Base-by-base conservation (phyloP, 53 echinoderm and acorn worm species). In the Patiria pectinifera region DNA sequence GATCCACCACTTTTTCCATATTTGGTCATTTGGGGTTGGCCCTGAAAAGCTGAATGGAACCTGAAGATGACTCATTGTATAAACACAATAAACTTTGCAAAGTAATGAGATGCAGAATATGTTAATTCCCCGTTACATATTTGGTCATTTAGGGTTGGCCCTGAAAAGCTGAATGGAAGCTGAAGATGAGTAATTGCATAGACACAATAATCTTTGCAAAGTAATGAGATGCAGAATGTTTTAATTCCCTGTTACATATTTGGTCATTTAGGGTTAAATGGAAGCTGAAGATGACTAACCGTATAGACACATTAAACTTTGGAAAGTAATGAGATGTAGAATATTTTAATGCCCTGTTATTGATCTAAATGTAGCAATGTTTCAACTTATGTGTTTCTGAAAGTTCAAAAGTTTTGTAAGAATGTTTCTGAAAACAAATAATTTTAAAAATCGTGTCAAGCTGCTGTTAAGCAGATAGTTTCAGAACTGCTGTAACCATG, bases 401-500 rank as follows among this genome's bases (percentile, higher is more conserved):
- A 35, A 35, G 35, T 35, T 35, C 35, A 35, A 35, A 35, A 35
- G 35, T 35, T 35, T 35, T 35, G 58, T 60, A 12, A 60, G 60
- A 60, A 60, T 12, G 9, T 12, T 60, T 60, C 12, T 60, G 12
- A 12, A 60, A 60, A 8, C 12, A 11, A 12, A 11, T 60, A 60
- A 0, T 11, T 11, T 11, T 60, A 11, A 60, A 14, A 66, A 66
- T 66, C 15, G 2, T 0, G 15, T 43, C 13, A 69, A n/a, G 63
- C 15, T 45, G 69, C 69, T 66, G 16, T 19, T 87, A 78, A 78
- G 24, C 81, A 49, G 48, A 77, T 6, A 90, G 69, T 16, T 90
- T 80, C 14, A 22, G 47, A 78, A 43, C 49, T 24, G 80, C 80
- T n/a, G 47, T 80, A 80, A 81, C 90, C 80, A 69, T 81, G 81